A percentile compares a stretch with the other conserved stretches of the same genome.
These are phyloP conservation scores for Yponomeuta sedellus DNA, from an alignment of 2,888 invertebrate genomes.

Conservation along the genomic window DNA sequence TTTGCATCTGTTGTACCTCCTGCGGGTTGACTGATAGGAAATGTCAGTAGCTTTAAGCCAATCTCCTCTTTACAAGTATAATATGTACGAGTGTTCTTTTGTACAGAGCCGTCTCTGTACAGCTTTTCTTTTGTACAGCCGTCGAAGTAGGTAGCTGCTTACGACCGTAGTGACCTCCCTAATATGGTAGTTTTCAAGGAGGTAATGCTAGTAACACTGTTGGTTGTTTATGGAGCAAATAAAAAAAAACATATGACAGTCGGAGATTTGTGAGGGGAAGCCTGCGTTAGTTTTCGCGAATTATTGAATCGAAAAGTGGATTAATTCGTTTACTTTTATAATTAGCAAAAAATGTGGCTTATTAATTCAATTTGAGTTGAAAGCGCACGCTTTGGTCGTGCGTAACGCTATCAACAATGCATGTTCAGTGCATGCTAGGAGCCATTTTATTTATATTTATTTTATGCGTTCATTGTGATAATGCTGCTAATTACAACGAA, in stretches of 20 bases:
- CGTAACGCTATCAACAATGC: constrained; percentile 60
- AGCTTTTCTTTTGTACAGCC: no score
- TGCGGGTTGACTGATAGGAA: no score
- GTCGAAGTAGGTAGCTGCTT: no score
- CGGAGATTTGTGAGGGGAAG: constrained; percentile 26
- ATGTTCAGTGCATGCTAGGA: constrained; percentile 67
- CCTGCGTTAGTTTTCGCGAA: constrained; percentile 46
- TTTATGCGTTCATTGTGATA: constrained; percentile 75
- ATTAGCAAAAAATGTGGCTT: constrained; percentile 65
- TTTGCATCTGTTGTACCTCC: no score
- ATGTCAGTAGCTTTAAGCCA: no score
- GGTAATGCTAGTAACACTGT: constrained; percentile 44
- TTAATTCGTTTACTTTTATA: constrained; percentile 48
- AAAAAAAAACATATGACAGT: constrained; percentile 53
- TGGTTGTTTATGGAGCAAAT: constrained; percentile 73
- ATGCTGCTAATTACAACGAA: constrained; percentile 70
- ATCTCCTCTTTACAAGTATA: no score
- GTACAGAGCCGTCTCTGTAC: no score
- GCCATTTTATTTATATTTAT: constrained; percentile 76
- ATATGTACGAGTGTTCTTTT: no score
- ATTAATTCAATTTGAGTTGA: constrained; percentile 54
- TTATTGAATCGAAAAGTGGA: constrained; percentile 53
- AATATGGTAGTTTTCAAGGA: neutral
- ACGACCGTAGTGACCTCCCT: no score
- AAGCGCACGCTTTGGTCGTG: constrained; percentile 53